These are phyloP conservation scores for Thaumetopoea pityocampa DNA, from an alignment of 1,140 invertebrate species.

Conservation along the genomic window DNA sequence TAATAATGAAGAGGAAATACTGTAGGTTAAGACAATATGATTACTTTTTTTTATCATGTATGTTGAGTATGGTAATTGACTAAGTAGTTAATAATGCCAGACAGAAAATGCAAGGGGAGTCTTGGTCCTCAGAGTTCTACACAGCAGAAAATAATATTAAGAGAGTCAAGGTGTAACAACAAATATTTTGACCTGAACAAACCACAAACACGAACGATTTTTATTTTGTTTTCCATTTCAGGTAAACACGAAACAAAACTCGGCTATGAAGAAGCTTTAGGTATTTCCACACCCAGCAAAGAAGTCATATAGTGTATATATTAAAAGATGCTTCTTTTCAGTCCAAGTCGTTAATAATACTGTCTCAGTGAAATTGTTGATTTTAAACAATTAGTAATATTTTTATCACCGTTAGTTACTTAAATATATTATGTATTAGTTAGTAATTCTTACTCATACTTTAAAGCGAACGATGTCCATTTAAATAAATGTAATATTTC, in stretches of 20 bases:
- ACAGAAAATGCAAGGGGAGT: too few species aligned
- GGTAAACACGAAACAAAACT: constrained; percentile 68
- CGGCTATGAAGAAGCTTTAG: constrained; percentile 88
- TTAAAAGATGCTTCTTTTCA: constrained; percentile 26
- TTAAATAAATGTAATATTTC: constrained; percentile 57
- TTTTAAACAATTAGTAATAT: constrained; percentile 64
- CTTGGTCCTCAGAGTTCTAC: too few species aligned
- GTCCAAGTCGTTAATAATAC: constrained; percentile 38
- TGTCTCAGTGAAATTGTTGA: constrained; percentile 66
- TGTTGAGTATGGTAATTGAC: too few species aligned
- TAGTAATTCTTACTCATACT: constrained; percentile 44
- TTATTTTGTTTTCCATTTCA: constrained; percentile 32
- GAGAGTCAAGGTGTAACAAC: too few species aligned
- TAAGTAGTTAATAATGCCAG: too few species aligned
- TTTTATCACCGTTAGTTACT: constrained; percentile 45
- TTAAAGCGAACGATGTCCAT: constrained; percentile 58
- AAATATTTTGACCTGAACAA: too few species aligned
- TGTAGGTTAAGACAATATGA: too few species aligned
- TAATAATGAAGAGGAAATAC: too few species aligned
- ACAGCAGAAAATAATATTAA: too few species aligned
- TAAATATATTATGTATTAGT: constrained; percentile 42
- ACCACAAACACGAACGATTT: too few species aligned
- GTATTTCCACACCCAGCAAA: constrained; percentile 94
- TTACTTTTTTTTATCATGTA: too few species aligned
- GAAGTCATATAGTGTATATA: constrained; percentile 80